Evolutionary conservation across 2,888 invertebrate species (phyloP).

Genomic region (Heteropelma amictum): DNA sequence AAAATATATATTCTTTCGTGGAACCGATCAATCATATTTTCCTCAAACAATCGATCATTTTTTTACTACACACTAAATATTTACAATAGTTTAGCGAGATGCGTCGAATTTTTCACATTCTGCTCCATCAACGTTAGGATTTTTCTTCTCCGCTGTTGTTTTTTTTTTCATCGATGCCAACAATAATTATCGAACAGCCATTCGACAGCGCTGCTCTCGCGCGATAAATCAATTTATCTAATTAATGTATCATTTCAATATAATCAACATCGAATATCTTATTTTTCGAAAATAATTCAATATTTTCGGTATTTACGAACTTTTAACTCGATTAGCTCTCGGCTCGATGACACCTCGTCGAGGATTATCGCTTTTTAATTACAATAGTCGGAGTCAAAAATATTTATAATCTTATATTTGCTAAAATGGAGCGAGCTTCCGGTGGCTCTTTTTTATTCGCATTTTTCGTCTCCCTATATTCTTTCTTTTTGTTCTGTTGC

Average conservation of each 20-base stretch:
- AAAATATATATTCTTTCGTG: too few relatives aligned
- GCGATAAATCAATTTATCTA: slow-evolving; percentile 58
- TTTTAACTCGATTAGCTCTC: slow-evolving; percentile 44
- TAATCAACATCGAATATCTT: slow-evolving; percentile 68
- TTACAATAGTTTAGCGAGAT: slow-evolving; percentile 49
- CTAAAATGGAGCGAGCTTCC: slow-evolving; percentile 56
- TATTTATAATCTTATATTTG: slow-evolving; percentile 64
- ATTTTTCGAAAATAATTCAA: slow-evolving; percentile 51
- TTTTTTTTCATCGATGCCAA: slow-evolving; percentile 6
- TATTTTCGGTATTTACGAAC: slow-evolving; percentile 56
- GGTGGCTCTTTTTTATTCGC: slow-evolving; percentile 34
- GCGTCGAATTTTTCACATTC: slow-evolving; percentile 1
- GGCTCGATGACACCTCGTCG: slow-evolving; percentile 55
- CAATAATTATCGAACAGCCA: slow-evolving; percentile 6
- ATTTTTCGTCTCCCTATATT: slow-evolving; percentile 27
- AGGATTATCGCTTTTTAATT: slow-evolving; percentile 61
- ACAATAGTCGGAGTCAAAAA: slow-evolving; percentile 72
- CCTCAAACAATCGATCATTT: not conserved
- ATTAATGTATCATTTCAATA: slow-evolving; percentile 69
- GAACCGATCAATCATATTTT: slow-evolving; percentile 44
- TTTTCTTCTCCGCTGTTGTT: slow-evolving; percentile 2
- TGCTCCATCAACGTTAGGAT: not conserved
- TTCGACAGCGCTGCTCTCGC: slow-evolving; percentile 1
- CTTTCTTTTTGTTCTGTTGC: slow-evolving; percentile 31
- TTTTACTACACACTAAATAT: slow-evolving; percentile 21